phyloP scores from a whole-genome alignment of 1,140 invertebrate genomes.

The Holcopasites calliopsidis region DNA sequence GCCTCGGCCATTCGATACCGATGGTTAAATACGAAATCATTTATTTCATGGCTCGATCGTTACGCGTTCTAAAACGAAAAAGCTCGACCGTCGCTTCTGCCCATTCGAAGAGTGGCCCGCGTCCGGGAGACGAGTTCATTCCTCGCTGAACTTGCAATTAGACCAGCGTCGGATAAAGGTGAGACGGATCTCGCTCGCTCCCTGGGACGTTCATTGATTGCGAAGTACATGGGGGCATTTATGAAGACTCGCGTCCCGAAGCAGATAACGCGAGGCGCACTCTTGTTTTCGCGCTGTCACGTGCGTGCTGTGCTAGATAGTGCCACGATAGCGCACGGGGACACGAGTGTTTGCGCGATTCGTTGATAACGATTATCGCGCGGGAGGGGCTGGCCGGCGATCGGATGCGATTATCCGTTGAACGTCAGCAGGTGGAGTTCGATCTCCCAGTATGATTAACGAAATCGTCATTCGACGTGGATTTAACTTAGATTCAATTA shows the following conservation, averaged over 20 bases:
- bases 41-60: constrained; percentile 64
- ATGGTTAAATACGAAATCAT: constrained; percentile 73
- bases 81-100: neutral
- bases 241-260: constrained; percentile 1
- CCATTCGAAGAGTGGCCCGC: neutral
- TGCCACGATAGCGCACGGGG: constrained; percentile 5
- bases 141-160: constrained; percentile 39
- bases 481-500: no score
- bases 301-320: constrained; percentile 20
- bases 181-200: constrained; percentile 15
- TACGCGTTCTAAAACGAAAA: constrained; percentile 20
- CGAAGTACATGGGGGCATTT: constrained; percentile 36
- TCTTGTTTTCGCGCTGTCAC: constrained; percentile 39
- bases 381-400: neutral
- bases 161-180: constrained; percentile 49
- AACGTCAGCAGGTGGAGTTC: no score
- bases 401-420: neutral
- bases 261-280: constrained; percentile 20
- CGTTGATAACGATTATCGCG: constrained; percentile 35
- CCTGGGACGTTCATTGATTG: constrained; percentile 47
- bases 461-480: neutral
- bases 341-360: constrained; percentile 29
- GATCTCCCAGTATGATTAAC: no score
- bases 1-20: constrained; percentile 59
- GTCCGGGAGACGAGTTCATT: constrained; percentile 52